A percentile compares a stretch with the other conserved stretches of the same genome.
phyloP scores from a whole-genome alignment of 2,113 vertebrate species.

The Gnathonemus echidnorhynchus region DNA sequence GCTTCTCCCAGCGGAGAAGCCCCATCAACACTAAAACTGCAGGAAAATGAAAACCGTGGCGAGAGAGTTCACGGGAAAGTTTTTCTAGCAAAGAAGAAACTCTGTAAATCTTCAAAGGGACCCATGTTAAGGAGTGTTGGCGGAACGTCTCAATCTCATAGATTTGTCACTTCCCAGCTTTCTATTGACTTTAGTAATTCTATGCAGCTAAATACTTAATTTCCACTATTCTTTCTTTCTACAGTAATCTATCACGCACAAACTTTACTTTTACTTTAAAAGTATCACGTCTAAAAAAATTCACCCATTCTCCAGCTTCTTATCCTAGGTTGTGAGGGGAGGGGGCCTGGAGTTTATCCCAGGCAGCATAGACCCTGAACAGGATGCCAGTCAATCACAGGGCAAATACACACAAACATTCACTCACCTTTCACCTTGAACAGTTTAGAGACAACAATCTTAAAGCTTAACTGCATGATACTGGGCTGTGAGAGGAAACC shows the following conservation, averaged over 20 bases:
- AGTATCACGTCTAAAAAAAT: not conserved
- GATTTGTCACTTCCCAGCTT: conserved; percentile 25
- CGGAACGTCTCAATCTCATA: conserved; percentile 28
- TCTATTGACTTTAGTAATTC: conserved; percentile 26
- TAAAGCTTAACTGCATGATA: not conserved
- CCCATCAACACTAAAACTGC: conserved; percentile 39
- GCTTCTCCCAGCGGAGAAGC: conserved; percentile 27
- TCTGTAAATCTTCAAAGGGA: conserved; percentile 34
- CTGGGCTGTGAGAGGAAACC: not conserved
- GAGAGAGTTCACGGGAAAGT: conserved; percentile 36
- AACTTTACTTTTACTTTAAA: no score
- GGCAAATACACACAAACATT: not conserved
- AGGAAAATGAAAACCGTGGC: conserved; percentile 41
- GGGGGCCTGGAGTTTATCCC: not conserved
- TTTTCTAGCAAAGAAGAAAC: conserved; percentile 39
- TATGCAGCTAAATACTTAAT: conserved; percentile 14
- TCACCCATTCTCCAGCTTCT: not conserved
- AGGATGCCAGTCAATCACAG: not conserved
- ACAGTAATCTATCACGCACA: not conserved
- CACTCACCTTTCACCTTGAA: not conserved
- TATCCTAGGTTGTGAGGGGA: not conserved
- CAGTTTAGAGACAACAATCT: not conserved
- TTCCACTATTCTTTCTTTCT: not conserved
- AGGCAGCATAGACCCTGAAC: not conserved
- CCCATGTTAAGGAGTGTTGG: conserved; percentile 27